These are phyloP conservation scores for Orcinus orca DNA, from an alignment of 2,113 vertebrate species.

Conservation along the genomic window DNA sequence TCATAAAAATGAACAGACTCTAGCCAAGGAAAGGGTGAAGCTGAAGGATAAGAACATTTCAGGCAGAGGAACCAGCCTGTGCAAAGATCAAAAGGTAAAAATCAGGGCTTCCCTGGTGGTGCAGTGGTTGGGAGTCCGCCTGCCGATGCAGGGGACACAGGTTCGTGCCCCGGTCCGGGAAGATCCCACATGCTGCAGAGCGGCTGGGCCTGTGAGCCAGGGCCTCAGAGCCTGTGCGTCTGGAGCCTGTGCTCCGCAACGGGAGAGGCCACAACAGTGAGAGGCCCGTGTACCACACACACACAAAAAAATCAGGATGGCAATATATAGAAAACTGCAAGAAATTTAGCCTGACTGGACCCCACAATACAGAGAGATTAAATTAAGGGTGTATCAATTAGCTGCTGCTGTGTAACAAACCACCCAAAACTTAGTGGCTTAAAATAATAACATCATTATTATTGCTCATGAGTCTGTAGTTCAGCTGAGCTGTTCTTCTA, in stretches of 20 bases:
- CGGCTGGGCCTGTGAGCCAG: too few species aligned
- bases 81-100: slow-evolving; percentile 12
- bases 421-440: neutral
- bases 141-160: too few species aligned
- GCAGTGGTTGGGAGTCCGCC: too few species aligned
- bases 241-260: too few species aligned
- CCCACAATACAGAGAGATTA: neutral
- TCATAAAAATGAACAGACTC: neutral
- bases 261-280: too few species aligned
- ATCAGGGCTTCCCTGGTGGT: neutral
- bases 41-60: neutral
- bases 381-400: neutral
- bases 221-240: too few species aligned
- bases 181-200: too few species aligned
- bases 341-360: neutral
- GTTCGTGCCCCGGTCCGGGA: too few species aligned
- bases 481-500: neutral
- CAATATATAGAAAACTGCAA: neutral
- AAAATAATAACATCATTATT: neutral
- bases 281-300: too few species aligned
- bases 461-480: neutral
- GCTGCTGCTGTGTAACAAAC: slow-evolving; percentile 1
- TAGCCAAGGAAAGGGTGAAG: neutral
- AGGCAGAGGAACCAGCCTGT: neutral
- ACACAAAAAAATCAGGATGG: neutral